Evolutionary conservation across 2,888 invertebrate species (phyloP), one percentile per base, ranked within the genome.

Genomic region (Nomada hirtipes): DNA sequence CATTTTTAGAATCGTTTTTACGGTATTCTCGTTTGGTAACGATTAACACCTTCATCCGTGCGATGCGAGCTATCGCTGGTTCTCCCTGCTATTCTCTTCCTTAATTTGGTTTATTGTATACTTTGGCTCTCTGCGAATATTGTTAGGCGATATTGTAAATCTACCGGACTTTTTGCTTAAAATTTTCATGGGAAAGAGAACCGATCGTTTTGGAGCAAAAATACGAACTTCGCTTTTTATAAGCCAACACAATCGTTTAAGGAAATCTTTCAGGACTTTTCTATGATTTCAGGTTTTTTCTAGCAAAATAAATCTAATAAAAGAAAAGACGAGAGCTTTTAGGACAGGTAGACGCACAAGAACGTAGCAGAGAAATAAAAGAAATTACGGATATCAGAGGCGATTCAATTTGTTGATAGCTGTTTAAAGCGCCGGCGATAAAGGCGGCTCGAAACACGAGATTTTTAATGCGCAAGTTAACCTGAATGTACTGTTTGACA

Each of bases 381-480:
- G 13, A 47, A 47, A 47, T 47, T 47, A 15, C 2, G 18, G 11
- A 18, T 59, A 29, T n/a, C 20, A 3, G 18, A 50, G 13, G 2
- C 44, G 42, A 63, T 18, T 1, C 9, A 52, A 44, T 52, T 26
- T 20, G 10, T 52, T 2, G 36, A 23, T 26, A 26, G n/a, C 23
- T 59, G 18, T 13, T 26, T 57, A 13, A 20, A 44, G 18, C 20
- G n/a, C 4, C 55, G 13, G 23, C 52, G 64, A 52, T 26, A 47
- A 63, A 77, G 36, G 53, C 18, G 63, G 61, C 29, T 68, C 55
- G 75, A 76, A 53, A 83, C 26, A 44, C 53, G 65, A 78, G 77
- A 73, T 64, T 78, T 67, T 15, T 18, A 15, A 69, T 26, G 29
- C n/a, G 57, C 29, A 60, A 57, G 15, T 23, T 44, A 53, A 69